phyloP scores from a whole-genome alignment of 2,888 invertebrate genomes.

The Nymphalis polychloros region DNA sequence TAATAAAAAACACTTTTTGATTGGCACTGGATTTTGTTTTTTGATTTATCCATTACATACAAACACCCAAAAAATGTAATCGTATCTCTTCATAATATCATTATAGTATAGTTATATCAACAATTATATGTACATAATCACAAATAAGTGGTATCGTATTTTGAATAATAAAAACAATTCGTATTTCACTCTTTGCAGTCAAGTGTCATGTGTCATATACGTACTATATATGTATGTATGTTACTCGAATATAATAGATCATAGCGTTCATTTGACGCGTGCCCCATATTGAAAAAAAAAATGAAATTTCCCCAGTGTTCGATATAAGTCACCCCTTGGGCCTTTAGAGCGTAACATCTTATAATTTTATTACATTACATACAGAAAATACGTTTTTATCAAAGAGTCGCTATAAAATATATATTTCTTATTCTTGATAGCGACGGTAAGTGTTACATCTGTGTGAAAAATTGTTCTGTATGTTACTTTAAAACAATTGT shows the following conservation, averaged over 20 bases:
- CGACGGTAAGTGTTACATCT: slow-evolving; percentile 34
- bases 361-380: slow-evolving; percentile 56
- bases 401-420: slow-evolving; percentile 60
- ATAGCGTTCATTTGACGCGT: slow-evolving; percentile 12
- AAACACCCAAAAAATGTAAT: too few relatives aligned
- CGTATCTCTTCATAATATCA: too few relatives aligned
- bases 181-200: too few relatives aligned
- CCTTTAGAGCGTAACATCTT: slow-evolving; percentile 47
- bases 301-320: slow-evolving; percentile 23
- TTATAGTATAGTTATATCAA: too few relatives aligned
- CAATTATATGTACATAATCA: too few relatives aligned
- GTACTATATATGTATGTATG: background rate
- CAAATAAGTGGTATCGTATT: too few relatives aligned
- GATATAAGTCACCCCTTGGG: slow-evolving; percentile 28
- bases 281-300: slow-evolving; percentile 18
- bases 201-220: background rate
- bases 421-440: slow-evolving; percentile 40
- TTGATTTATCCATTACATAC: too few relatives aligned
- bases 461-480: slow-evolving; percentile 19
- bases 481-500: too few relatives aligned
- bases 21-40: too few relatives aligned
- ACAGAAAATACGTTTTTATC: slow-evolving; percentile 51
- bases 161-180: too few relatives aligned
- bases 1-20: too few relatives aligned
- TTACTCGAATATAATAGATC: background rate